Percentiles rank a stretch among this genome's conserved stretches.
phyloP scores from a whole-genome alignment of 2,113 vertebrate species.

The Chaetorhynchus papuensis region DNA sequence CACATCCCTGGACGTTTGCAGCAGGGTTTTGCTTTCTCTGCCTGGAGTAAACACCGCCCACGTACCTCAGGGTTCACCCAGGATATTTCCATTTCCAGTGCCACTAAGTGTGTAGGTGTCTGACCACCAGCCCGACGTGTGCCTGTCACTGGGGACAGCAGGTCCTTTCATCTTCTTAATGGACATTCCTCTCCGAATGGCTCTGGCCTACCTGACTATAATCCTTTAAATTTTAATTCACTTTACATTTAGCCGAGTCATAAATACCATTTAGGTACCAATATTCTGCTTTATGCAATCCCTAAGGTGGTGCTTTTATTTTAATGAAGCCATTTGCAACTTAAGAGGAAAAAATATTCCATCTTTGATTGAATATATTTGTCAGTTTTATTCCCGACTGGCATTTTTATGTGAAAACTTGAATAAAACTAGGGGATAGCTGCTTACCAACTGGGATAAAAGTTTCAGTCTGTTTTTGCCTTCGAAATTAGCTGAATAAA shows the following conservation, averaged over 20 bases:
- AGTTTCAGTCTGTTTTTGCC: slow-evolving; percentile 72
- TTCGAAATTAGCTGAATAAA: slow-evolving; percentile 74
- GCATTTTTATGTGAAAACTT: slow-evolving; percentile 89
- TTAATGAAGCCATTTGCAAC: slow-evolving; percentile 99
- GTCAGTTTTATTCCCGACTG: slow-evolving; percentile 92
- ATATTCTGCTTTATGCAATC: slow-evolving; percentile 88
- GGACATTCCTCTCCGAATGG: slow-evolving; percentile 86
- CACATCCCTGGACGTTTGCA: background rate
- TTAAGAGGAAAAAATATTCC: slow-evolving; percentile 85
- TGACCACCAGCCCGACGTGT: slow-evolving; percentile 66
- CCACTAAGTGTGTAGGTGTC: slow-evolving; percentile 72
- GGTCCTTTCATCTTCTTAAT: slow-evolving; percentile 94
- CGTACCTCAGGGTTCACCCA: slow-evolving; percentile 22
- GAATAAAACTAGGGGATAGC: slow-evolving; percentile 80
- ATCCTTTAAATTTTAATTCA: slow-evolving; percentile 99
- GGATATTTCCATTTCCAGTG: slow-evolving; percentile 70
- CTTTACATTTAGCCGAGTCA: slow-evolving; percentile 97
- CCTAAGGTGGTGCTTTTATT: slow-evolving; percentile 95
- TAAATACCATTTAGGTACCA: slow-evolving; percentile 98
- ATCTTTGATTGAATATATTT: slow-evolving; percentile 91
- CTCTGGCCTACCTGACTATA: slow-evolving; percentile 93
- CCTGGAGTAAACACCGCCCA: slow-evolving; percentile 63
- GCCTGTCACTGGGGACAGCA: slow-evolving; percentile 75
- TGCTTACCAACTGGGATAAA: slow-evolving; percentile 77
- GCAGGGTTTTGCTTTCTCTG: slow-evolving; percentile 51